Percentiles rank a stretch among this genome's conserved stretches.
phyloP scores from a whole-genome alignment of 2,888 invertebrate genomes.

The Cancer borealis region DNA sequence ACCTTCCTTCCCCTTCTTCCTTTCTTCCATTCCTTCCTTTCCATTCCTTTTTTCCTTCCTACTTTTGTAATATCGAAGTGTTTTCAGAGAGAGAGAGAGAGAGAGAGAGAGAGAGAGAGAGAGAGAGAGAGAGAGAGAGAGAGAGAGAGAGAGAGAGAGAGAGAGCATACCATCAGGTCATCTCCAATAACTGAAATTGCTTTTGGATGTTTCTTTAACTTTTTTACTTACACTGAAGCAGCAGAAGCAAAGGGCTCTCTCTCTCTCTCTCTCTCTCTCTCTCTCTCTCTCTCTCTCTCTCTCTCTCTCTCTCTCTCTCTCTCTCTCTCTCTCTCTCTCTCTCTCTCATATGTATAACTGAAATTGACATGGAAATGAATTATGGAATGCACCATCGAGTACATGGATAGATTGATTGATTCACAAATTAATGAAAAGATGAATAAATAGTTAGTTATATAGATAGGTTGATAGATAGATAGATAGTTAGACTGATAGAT shows the following conservation, averaged over 20 bases:
- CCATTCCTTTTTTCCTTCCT: neutral
- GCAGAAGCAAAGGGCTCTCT: no score
- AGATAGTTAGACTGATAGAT: no score
- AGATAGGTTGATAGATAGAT: neutral
- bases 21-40: neutral
- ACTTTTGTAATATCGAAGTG: neutral
- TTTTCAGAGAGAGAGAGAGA: no score
- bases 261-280: no score
- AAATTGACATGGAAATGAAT: no score
- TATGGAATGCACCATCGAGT: no score
- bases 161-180: neutral
- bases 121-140: neutral
- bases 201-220: no score
- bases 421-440: no score
- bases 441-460: neutral
- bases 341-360: neutral
- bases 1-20: neutral
- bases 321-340: neutral
- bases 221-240: no score
- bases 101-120: neutral
- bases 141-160: neutral
- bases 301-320: neutral
- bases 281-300: neutral
- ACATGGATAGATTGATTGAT: no score
- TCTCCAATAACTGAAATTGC: no score